These are phyloP conservation scores for Sepiola atlantica DNA, from an alignment of 2,888 invertebrate genomes.

Conservation along the genomic window DNA sequence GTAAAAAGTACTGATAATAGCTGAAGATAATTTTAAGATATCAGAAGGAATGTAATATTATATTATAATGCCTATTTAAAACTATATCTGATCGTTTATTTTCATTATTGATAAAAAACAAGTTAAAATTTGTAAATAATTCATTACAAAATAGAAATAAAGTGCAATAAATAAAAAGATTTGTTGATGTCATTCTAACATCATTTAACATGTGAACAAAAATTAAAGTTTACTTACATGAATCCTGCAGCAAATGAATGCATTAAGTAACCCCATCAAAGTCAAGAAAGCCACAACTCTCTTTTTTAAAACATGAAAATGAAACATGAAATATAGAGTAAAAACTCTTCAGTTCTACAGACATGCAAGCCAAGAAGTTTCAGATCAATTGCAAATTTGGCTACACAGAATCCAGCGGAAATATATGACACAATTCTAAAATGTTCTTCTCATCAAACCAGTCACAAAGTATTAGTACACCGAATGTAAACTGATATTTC, in stretches of 20 bases:
- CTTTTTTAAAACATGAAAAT: neutral
- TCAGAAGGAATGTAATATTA: neutral
- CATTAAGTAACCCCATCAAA: slow-evolving; percentile 19
- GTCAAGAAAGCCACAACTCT: neutral
- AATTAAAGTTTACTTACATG: neutral
- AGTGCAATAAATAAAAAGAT: neutral
- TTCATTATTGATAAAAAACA: neutral
- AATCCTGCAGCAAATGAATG: neutral
- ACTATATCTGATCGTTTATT: neutral
- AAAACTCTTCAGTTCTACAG: neutral
- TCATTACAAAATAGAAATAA: neutral
- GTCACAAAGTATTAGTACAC: neutral
- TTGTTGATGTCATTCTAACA: neutral
- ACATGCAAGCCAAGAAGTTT: slow-evolving; percentile 32
- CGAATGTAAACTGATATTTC: neutral
- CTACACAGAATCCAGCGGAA: neutral
- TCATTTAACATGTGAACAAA: neutral
- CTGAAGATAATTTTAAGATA: neutral
- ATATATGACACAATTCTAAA: neutral
- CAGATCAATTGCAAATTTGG: neutral
- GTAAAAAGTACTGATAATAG: neutral
- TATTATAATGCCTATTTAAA: neutral
- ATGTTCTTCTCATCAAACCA: neutral
- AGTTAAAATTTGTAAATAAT: neutral
- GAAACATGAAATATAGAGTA: neutral